A percentile compares a stretch with the other conserved stretches of the same genome.
phyloP scores from a whole-genome alignment of 2,888 invertebrate species.

The Icerya purchasi region DNA sequence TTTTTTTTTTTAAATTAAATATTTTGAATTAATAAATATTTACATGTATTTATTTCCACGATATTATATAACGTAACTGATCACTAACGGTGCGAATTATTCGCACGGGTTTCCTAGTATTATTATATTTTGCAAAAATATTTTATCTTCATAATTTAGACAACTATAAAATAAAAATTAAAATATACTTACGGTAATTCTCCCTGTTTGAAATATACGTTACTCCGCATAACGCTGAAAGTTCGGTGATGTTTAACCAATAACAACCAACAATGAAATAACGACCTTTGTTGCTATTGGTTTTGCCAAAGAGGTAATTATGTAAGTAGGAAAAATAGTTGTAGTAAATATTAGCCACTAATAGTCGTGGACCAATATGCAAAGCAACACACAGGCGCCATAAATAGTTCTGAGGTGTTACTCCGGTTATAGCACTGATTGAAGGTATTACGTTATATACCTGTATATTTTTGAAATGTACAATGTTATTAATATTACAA shows the following conservation, averaged over 20 bases:
- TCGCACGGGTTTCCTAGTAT: no score
- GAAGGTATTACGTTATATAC: conserved; percentile 86
- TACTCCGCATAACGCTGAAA: conserved; percentile 68
- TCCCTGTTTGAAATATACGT: conserved; percentile 85
- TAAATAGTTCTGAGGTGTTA: conserved; percentile 75
- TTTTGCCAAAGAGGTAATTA: conserved; percentile 21
- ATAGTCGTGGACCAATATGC: conserved; percentile 72
- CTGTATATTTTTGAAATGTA: no score
- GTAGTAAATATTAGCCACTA: conserved; percentile 69
- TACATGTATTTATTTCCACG: no score
- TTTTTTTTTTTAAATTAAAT: no score
- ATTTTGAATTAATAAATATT: no score
- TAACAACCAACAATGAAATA: conserved; percentile 44
- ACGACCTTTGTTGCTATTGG: conserved; percentile 13
- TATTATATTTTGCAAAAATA: no score
- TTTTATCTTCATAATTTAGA: no score
- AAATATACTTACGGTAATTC: conserved; percentile 65
- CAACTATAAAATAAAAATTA: conserved; percentile 13
- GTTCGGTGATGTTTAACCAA: conserved; percentile 65
- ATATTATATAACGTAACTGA: no score
- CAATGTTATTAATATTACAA: no score
- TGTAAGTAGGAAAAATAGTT: conserved; percentile 54
- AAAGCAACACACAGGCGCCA: conserved; percentile 83
- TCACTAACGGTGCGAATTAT: no score
- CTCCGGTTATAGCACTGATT: conserved; percentile 85